Conservation (phyloP, 2,888 invertebrate species). For the Thera britannica region DNA sequence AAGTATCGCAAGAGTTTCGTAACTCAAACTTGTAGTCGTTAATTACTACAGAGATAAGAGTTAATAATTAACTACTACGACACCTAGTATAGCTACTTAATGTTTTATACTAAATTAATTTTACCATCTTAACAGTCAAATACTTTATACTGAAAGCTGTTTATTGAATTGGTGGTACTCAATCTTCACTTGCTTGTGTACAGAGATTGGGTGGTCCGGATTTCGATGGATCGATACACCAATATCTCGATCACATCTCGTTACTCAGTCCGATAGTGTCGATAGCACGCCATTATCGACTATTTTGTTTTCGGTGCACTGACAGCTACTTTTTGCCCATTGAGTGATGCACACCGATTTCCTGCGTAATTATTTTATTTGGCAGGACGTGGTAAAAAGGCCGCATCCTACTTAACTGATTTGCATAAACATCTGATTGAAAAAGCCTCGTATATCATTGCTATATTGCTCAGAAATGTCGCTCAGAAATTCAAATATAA, state of each 20-base stretch:
- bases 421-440: constrained; percentile 28
- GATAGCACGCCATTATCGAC: constrained; percentile 52
- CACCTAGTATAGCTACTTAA: background rate
- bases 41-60: constrained; percentile 6
- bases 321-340: constrained; percentile 36
- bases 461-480: constrained; percentile 6
- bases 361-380: constrained; percentile 36
- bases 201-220: constrained; percentile 64
- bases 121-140: background rate
- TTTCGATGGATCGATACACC: constrained; percentile 59
- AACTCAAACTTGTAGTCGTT: constrained; percentile 5
- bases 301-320: constrained; percentile 44
- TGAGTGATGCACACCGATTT: constrained; percentile 30
- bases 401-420: constrained; percentile 17
- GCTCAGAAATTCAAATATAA: background rate
- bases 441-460: constrained; percentile 3
- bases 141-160: constrained; percentile 10
- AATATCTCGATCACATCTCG: constrained; percentile 54
- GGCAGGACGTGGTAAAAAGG: constrained; percentile 28
- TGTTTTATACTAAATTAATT: constrained; percentile 3
- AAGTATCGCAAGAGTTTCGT: constrained; percentile 4
- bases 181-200: constrained; percentile 28
- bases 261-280: constrained; percentile 50
- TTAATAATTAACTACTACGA: background rate
- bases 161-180: constrained; percentile 42